Percentiles rank a stretch among this genome's conserved stretches.
These are phyloP conservation scores for Phymatocera aterrima DNA, from an alignment of 2,888 invertebrate species.

Conservation along the genomic window DNA sequence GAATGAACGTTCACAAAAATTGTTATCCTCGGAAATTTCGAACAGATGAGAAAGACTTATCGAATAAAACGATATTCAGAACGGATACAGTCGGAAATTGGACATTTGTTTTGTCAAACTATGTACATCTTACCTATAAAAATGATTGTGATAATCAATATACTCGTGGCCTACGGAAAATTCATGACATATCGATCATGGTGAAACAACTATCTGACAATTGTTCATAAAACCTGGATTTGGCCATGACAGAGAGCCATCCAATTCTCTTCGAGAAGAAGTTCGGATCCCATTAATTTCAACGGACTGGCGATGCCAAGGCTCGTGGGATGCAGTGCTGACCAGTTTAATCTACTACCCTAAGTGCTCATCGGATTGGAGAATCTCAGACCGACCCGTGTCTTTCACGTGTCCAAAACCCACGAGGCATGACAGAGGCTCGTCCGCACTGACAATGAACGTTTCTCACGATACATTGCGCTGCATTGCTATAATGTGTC, in stretches of 20 bases:
- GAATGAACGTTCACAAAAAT: too few relatives aligned
- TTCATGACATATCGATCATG: too few relatives aligned
- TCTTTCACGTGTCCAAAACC: constrained; percentile 28
- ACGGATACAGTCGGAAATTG: too few relatives aligned
- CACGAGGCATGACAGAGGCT: constrained; percentile 28
- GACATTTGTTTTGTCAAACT: too few relatives aligned
- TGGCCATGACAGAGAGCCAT: background rate
- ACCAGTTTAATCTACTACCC: constrained; percentile 28
- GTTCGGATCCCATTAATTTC: constrained; percentile 30
- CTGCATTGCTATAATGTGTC: background rate
- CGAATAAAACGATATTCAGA: too few relatives aligned
- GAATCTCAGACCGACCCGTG: constrained; percentile 26
- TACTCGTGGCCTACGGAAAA: too few relatives aligned
- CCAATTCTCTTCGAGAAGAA: constrained; percentile 1
- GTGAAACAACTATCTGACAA: too few relatives aligned
- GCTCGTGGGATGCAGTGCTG: constrained; percentile 27
- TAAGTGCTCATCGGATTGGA: constrained; percentile 38
- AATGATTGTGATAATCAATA: too few relatives aligned
- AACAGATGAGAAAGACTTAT: too few relatives aligned
- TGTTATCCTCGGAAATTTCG: too few relatives aligned
- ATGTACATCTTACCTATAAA: too few relatives aligned
- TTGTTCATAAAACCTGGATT: too few relatives aligned
- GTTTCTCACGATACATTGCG: background rate
- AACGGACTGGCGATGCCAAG: background rate
- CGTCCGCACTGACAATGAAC: constrained; percentile 15